Conservation (phyloP, 2,888 invertebrate genomes). For the Clistopyga incitator region DNA sequence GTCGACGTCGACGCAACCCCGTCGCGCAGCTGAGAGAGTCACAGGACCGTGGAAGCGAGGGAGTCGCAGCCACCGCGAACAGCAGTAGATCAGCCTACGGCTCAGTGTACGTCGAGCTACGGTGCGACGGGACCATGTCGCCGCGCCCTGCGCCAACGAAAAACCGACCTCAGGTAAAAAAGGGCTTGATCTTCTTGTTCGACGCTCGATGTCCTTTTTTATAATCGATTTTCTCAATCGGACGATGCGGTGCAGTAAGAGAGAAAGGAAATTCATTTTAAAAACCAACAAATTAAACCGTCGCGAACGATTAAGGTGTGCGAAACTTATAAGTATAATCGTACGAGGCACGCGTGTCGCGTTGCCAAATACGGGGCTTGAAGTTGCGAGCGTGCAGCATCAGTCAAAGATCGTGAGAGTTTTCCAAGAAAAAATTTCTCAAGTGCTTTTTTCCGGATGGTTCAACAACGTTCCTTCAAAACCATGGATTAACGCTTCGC, state of each 20-base stretch:
- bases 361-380: not conserved
- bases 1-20: constrained; percentile 82
- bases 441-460: not conserved
- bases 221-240: not conserved
- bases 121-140: constrained; percentile 83
- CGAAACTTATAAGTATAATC: not conserved
- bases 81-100: constrained; percentile 64
- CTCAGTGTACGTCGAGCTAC: constrained; percentile 83
- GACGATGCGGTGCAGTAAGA: not conserved
- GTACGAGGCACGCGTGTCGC: constrained; percentile 3
- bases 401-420: not conserved
- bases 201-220: not conserved
- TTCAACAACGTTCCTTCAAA: not conserved
- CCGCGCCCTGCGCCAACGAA: constrained; percentile 81
- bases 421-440: not conserved
- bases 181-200: not conserved
- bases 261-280: not conserved
- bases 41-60: constrained; percentile 46
- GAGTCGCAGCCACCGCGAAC: constrained; percentile 59
- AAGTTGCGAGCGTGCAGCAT: constrained; percentile 7
- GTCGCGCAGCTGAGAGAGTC: constrained; percentile 75
- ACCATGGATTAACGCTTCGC: not conserved
- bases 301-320: not conserved
- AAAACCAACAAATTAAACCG: not conserved
- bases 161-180: constrained; percentile 81